Evolutionary conservation across 2,888 invertebrate genomes (phyloP), one percentile per base, ranked within the genome.

Genomic region (Argyresthia albistria): DNA sequence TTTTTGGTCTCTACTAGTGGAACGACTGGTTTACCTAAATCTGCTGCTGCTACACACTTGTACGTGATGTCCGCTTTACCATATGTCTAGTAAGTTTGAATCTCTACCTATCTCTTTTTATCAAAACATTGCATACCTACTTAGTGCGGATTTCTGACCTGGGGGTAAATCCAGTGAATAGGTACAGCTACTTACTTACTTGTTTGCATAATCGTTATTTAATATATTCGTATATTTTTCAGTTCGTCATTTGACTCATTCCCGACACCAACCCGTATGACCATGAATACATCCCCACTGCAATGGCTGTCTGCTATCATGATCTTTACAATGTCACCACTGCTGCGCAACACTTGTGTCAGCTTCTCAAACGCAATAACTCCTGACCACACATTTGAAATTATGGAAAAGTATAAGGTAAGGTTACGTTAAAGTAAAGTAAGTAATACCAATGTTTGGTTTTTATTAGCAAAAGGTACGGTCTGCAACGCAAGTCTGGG

Each of bases 1-100:
- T 52, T 63, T 15, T 50, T 73, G 1, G 42, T 69, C 35, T 51
- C 67, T 0, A 73, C 76, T 0, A 75, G 76, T 25, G 76, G 76
- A 0, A 66, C 73, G 0, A 75, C 70, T 1, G 75, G 75, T 1
- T 25, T 62, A 8, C 71, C 73, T 0, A 76, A 76, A 57, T 49
- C 59, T 3, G 70, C 67, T 36, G 57, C 60, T 3, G 15, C 64
- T 0, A 64, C 72, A 0, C 67, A 74, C 37, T 69, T 65, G 46
- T 70, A 67, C 46, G 15, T 63, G 2, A 47, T 50, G 1, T 45
- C 57, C 0, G 49, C 55, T 37, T 16, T 53, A 2, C 54, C 63
- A 1, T 56, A 57, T 4, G 2, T 59, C 4, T 66, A 64, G 73
- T 72, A 61, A 57, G 46, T 51, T 36, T 7, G n/a, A 15, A n/a